Conservation (phyloP, 1,140 invertebrate species). For the Rhagoletis pomonella region DNA sequence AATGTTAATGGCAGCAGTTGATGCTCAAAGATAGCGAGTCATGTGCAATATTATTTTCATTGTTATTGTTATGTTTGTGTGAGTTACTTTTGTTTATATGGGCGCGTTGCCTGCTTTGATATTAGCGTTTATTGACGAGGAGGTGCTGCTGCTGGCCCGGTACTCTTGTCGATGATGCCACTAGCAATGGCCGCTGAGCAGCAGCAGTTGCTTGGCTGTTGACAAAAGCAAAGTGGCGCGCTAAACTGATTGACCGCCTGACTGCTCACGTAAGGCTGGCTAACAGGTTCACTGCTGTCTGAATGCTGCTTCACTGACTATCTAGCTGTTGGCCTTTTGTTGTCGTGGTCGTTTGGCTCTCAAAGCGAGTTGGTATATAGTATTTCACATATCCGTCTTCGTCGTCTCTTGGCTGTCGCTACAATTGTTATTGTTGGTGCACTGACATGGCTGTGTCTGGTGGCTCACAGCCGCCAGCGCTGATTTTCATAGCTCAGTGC, state of each 20-base stretch:
- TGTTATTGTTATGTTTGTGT: constrained; percentile 26
- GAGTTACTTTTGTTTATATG: constrained; percentile 44
- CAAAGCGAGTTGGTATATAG: constrained; percentile 10
- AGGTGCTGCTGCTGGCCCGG: neutral
- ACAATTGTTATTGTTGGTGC: neutral
- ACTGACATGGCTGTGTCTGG: neutral
- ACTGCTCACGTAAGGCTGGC: constrained; percentile 44
- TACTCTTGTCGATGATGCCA: neutral
- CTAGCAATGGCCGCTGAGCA: constrained; percentile 1
- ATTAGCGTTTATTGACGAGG: neutral
- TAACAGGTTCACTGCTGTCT: constrained; percentile 23
- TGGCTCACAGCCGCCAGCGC: constrained; percentile 31
- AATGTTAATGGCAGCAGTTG: neutral
- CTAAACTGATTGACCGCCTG: constrained; percentile 36
- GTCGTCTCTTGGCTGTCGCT: neutral
- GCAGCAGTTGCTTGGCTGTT: neutral
- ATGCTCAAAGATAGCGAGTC: neutral
- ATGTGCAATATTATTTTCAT: neutral
- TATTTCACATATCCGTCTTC: constrained; percentile 42
- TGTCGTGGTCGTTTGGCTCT: constrained; percentile 2
- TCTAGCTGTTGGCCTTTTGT: neutral
- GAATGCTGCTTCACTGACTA: neutral
- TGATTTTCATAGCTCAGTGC: constrained; percentile 52
- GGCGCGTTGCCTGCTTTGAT: constrained; percentile 1
- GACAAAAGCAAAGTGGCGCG: constrained; percentile 37